Evolutionary conservation across 2,113 vertebrate genomes (phyloP).

Genomic region (Phodopus roborovskii): DNA sequence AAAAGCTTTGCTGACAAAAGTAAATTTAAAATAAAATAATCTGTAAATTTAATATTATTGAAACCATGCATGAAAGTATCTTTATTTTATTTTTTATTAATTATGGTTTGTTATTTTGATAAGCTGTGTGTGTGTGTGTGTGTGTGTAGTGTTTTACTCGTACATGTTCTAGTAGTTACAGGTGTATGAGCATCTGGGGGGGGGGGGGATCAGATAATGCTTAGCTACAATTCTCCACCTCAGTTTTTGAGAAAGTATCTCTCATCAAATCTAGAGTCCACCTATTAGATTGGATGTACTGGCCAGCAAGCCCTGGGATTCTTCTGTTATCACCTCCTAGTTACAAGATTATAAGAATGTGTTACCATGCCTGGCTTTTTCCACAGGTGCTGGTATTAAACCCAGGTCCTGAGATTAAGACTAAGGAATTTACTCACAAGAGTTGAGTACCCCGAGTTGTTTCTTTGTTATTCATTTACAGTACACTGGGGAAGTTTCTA

Average conservation of each 20-base stretch:
- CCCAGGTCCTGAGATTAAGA: neutral
- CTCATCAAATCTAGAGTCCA: neutral
- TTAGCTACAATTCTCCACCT: neutral
- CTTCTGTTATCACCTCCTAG: too few species aligned
- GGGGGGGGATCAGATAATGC: neutral
- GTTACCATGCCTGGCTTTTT: too few species aligned
- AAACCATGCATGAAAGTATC: neutral
- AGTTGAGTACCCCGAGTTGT: neutral
- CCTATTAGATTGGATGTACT: neutral
- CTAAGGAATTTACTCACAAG: neutral
- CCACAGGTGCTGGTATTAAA: neutral
- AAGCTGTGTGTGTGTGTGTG: neutral
- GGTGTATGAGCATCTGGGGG: neutral
- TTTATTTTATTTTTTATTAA: conserved; percentile 16
- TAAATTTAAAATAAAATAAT: conserved; percentile 48
- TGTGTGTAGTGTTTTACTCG: neutral
- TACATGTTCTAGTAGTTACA: too few species aligned
- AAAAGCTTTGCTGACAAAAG: neutral
- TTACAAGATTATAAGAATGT: neutral
- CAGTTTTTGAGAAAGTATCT: neutral
- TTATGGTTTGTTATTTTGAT: conserved; percentile 13
- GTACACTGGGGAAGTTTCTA: neutral
- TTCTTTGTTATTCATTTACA: conserved; percentile 8
- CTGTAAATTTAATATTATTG: neutral
- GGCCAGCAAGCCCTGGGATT: neutral